A percentile compares a stretch with the other conserved stretches of the same genome.
phyloP scores from a whole-genome alignment of 2,888 invertebrate genomes.

The Drosophila kokeensis region DNA sequence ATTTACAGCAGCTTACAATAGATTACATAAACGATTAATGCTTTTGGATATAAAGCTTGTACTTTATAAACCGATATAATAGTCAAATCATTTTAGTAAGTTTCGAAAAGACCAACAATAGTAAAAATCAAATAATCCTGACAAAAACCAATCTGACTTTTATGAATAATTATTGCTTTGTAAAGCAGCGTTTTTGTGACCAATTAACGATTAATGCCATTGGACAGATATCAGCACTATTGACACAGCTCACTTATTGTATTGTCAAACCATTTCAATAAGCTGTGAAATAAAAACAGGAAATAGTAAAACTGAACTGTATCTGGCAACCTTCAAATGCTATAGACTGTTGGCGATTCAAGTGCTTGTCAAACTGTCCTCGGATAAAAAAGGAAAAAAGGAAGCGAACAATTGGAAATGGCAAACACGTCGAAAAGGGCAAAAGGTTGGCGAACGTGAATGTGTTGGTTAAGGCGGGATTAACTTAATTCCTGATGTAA shows the following conservation, averaged over 20 bases:
- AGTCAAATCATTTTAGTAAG: not conserved
- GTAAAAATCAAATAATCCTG: not conserved
- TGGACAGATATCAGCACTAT: not conserved
- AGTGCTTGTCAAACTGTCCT: conserved; percentile 10
- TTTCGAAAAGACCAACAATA: not conserved
- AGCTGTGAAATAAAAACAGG: not conserved
- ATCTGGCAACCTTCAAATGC: not conserved
- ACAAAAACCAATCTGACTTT: not conserved
- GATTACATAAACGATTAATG: not conserved
- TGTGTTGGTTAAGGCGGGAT: conserved; percentile 43
- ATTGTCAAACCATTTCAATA: not conserved
- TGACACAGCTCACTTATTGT: not conserved
- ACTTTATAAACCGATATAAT: not conserved
- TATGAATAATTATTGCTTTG: not conserved
- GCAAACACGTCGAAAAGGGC: conserved; percentile 63
- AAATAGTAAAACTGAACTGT: not conserved
- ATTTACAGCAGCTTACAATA: not conserved
- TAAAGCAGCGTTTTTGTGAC: not conserved
- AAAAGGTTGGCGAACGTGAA: conserved; percentile 53
- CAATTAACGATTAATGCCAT: not conserved
- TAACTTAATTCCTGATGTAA: conserved; percentile 45
- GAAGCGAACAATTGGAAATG: conserved; percentile 47
- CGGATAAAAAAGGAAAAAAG: conserved; percentile 8
- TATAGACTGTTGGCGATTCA: not conserved
- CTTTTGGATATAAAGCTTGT: not conserved